phyloP scores from a whole-genome alignment of 2,113 vertebrate genomes.

The Microtus montanus region DNA sequence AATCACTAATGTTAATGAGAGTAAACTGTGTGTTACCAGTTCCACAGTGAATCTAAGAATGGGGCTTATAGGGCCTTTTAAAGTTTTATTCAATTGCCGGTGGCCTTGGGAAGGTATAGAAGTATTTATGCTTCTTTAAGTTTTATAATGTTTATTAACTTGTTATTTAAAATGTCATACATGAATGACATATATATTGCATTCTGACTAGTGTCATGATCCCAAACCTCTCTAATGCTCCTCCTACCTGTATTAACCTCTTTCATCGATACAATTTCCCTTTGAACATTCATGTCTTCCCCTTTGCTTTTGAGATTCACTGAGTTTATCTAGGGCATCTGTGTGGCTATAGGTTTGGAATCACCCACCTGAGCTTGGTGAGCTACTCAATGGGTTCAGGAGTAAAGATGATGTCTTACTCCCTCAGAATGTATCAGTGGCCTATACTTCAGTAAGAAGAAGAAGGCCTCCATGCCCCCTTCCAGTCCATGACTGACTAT shows the following conservation, averaged over 20 bases:
- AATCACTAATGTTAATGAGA: not conserved
- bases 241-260: not conserved
- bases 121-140: not conserved
- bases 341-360: not conserved
- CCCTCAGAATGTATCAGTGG: not conserved
- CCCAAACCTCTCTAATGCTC: not conserved
- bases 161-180: not conserved
- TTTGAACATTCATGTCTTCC: not conserved
- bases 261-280: not conserved
- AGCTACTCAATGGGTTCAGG: not conserved
- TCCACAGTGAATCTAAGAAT: not conserved
- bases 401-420: not conserved
- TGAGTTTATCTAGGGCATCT: not conserved
- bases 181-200: not conserved
- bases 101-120: no score
- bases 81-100: not conserved
- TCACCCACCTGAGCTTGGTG: not conserved
- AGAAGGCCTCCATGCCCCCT: not conserved
- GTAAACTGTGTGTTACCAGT: not conserved
- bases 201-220: not conserved
- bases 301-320: not conserved
- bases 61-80: not conserved
- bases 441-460: not conserved
- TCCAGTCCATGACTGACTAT: not conserved
- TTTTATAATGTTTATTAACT: not conserved